Evolutionary conservation across 2,113 vertebrate species (phyloP).

Genomic region (Sceloporus tristichus): DNA sequence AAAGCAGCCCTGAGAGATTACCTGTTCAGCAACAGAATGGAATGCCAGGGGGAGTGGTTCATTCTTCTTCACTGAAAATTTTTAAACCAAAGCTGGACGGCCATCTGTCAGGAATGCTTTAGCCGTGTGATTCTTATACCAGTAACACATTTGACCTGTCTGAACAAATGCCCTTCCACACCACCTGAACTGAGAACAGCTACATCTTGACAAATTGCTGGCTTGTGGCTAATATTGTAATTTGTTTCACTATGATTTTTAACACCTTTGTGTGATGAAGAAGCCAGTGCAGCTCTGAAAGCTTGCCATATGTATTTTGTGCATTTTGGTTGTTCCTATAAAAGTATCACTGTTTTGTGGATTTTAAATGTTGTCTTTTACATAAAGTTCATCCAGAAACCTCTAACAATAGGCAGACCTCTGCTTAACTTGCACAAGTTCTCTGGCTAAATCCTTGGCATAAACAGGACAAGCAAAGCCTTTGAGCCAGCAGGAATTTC

Average conservation of each 20-base stretch:
- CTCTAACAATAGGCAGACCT: slow-evolving; percentile 11
- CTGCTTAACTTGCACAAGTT: rapidly evolving
- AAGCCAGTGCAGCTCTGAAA: no score
- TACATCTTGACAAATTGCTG: no score
- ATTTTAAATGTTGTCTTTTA: background rate
- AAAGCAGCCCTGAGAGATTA: no score
- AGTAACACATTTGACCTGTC: background rate
- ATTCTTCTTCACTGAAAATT: background rate
- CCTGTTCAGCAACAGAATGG: background rate
- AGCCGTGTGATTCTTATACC: background rate
- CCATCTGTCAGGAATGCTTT: background rate
- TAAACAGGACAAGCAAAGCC: rapidly evolving
- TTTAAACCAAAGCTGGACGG: background rate
- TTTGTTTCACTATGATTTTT: no score
- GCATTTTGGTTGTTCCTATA: no score
- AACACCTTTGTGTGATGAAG: no score
- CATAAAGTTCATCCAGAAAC: background rate
- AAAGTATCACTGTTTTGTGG: no score
- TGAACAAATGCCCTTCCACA: no score
- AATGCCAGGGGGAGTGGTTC: background rate
- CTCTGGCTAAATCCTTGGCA: background rate
- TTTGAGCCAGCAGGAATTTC: background rate
- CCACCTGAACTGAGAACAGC: no score
- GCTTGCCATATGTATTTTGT: no score
- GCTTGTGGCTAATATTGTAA: no score